A percentile compares a stretch with the other conserved stretches of the same genome.
Conservation (phyloP, 1,140 invertebrate genomes). For the Acromyrmex echinatior region DNA sequence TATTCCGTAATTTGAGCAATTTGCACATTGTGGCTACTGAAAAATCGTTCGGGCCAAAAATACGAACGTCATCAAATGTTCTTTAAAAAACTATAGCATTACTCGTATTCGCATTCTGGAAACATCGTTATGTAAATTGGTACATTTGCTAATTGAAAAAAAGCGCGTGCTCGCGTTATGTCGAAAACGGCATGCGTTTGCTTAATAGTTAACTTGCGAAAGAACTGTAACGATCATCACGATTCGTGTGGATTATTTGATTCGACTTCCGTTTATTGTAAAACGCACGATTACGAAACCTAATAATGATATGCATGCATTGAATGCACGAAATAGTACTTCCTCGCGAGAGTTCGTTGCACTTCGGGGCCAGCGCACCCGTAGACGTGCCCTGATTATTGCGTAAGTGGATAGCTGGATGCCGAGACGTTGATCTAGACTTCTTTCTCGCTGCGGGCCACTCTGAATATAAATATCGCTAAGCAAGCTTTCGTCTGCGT, state of each 20-base stretch:
- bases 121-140: neutral
- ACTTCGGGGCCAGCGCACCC: constrained; percentile 42
- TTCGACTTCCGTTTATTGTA: constrained; percentile 22
- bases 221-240: neutral
- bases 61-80: neutral
- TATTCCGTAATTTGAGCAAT: constrained; percentile 29
- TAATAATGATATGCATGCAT: constrained; percentile 48
- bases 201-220: neutral
- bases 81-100: neutral
- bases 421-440: constrained; percentile 47
- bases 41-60: neutral
- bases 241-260: neutral
- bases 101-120: neutral
- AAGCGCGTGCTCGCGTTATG: neutral
- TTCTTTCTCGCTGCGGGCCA: constrained; percentile 10
- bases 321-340: constrained; percentile 60
- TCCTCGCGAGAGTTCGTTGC: constrained; percentile 63
- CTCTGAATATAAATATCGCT: constrained; percentile 37
- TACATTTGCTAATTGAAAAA: neutral
- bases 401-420: constrained; percentile 46
- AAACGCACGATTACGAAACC: constrained; percentile 35
- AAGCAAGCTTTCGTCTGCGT: neutral
- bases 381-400: constrained; percentile 66
- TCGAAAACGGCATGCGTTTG: neutral
- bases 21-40: neutral